Conservation (phyloP, 2,888 invertebrate genomes). For the Torymus aiolomorphi region DNA sequence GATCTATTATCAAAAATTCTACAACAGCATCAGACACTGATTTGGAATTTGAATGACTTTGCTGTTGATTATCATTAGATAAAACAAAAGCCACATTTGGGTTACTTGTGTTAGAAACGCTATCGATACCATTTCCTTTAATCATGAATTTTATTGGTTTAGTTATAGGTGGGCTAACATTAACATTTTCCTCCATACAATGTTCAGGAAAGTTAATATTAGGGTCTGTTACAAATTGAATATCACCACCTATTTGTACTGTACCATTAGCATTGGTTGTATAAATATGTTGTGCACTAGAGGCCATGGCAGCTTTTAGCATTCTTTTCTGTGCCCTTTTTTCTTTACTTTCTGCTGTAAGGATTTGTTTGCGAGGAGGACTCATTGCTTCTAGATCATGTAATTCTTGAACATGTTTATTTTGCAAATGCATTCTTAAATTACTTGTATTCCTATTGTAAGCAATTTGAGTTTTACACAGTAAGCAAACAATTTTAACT, state of each 20-base stretch:
- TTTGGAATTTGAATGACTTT: constrained; percentile 64
- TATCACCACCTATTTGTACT: constrained; percentile 72
- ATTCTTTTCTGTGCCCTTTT: constrained; percentile 70
- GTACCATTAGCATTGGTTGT: constrained; percentile 74
- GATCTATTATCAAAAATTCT: constrained; percentile 76
- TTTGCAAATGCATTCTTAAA: constrained; percentile 77
- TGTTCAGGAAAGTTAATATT: constrained; percentile 68
- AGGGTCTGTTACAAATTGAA: constrained; percentile 74
- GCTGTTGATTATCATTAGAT: constrained; percentile 69
- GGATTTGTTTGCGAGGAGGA: constrained; percentile 69
- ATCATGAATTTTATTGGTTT: constrained; percentile 69
- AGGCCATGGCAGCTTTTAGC: constrained; percentile 67
- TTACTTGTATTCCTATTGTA: constrained; percentile 78
- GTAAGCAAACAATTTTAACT: constrained; percentile 76
- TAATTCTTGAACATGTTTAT: constrained; percentile 75
- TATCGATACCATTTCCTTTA: constrained; percentile 60
- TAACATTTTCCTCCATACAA: constrained; percentile 70
- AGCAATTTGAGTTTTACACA: constrained; percentile 77
- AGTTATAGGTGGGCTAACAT: constrained; percentile 57
- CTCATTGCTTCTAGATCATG: constrained; percentile 71
- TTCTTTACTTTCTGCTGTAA: constrained; percentile 70
- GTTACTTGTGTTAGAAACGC: constrained; percentile 40
- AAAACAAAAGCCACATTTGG: constrained; percentile 71
- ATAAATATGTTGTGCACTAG: constrained; percentile 71
- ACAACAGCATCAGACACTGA: constrained; percentile 75